These are phyloP conservation scores for Esox lucius DNA, from an alignment of 2,797 vertebrate genomes.

Conservation along the genomic window DNA sequence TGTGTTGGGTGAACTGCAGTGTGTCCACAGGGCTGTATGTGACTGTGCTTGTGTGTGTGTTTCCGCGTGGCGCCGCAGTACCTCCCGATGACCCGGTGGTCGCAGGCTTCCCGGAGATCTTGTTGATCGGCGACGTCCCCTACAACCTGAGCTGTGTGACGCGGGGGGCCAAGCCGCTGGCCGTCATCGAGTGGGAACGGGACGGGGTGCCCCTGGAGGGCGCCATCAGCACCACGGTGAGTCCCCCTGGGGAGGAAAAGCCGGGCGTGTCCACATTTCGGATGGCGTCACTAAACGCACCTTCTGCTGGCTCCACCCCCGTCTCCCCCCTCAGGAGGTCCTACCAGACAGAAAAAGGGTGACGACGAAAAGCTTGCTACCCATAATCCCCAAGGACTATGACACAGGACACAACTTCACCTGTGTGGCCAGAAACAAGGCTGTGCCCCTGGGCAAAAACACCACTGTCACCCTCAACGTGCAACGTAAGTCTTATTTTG, in stretches of 20 bases:
- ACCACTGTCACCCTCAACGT: slow-evolving; percentile 85
- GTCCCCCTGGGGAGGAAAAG: slow-evolving; percentile 9
- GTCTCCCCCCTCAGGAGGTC: slow-evolving; percentile 75
- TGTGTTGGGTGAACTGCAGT: too few relatives aligned
- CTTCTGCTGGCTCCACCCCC: neutral
- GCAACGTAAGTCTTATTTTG: slow-evolving; percentile 78
- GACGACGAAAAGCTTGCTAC: slow-evolving; percentile 85
- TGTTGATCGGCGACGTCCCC: slow-evolving; percentile 84
- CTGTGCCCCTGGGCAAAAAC: slow-evolving; percentile 84
- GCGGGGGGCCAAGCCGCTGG: slow-evolving; percentile 88
- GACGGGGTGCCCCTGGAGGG: slow-evolving; percentile 83
- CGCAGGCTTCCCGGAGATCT: slow-evolving; percentile 84
- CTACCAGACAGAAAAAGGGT: slow-evolving; percentile 88
- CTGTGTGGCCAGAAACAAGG: slow-evolving; percentile 86
- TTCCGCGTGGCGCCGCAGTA: slow-evolving; percentile 67
- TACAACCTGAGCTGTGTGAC: slow-evolving; percentile 91
- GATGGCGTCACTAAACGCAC: neutral
- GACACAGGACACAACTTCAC: slow-evolving; percentile 87
- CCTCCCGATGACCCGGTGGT: slow-evolving; percentile 90
- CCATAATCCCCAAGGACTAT: slow-evolving; percentile 83
- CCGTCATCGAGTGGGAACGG: slow-evolving; percentile 87
- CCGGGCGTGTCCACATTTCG: neutral
- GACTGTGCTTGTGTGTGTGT: slow-evolving; percentile 11
- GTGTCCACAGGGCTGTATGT: neutral
- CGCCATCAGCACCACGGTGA: slow-evolving; percentile 84